Conservation (phyloP, 2,113 vertebrate species). For the Kryptolebias marmoratus region DNA sequence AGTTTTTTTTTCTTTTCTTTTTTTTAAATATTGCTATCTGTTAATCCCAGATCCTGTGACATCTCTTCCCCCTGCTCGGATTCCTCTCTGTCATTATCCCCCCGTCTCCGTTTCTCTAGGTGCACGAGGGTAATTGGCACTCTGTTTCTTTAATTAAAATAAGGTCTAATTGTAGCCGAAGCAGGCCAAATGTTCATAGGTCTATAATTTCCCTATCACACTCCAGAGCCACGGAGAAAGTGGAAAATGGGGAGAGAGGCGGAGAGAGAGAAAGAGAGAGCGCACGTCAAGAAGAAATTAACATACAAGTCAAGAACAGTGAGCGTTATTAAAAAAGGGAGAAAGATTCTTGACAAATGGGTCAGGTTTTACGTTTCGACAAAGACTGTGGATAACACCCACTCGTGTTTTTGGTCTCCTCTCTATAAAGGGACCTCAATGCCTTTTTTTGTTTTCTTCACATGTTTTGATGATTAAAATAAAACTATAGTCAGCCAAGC, state of each 20-base stretch:
- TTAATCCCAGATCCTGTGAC: constrained; percentile 20
- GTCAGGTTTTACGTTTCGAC: constrained; percentile 18
- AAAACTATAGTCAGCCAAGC: not conserved
- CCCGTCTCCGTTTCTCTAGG: constrained; percentile 54
- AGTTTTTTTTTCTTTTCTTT: not conserved
- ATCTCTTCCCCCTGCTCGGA: constrained; percentile 1
- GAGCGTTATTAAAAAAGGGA: constrained; percentile 16
- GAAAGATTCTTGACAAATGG: constrained; percentile 26
- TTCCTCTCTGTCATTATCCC: constrained; percentile 46
- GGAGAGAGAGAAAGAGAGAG: not conserved
- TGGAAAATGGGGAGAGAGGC: constrained; percentile 23
- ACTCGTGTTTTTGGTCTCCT: constrained; percentile 13
- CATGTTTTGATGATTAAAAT: constrained; percentile 12
- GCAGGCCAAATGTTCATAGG: constrained; percentile 59
- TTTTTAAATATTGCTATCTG: constrained; percentile 22
- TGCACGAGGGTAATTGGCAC: constrained; percentile 74
- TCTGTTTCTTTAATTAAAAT: constrained; percentile 79
- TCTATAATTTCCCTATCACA: constrained; percentile 75
- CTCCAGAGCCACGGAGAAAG: constrained; percentile 53
- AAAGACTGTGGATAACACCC: not conserved
- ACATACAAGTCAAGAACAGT: constrained; percentile 39
- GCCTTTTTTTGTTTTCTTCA: not conserved
- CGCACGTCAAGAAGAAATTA: constrained; percentile 18
- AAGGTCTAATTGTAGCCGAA: constrained; percentile 72
- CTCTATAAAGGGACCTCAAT: constrained; percentile 21